These are phyloP conservation scores for Eupithecia pulchellata DNA, from an alignment of 2,888 invertebrate species.

Conservation along the genomic window DNA sequence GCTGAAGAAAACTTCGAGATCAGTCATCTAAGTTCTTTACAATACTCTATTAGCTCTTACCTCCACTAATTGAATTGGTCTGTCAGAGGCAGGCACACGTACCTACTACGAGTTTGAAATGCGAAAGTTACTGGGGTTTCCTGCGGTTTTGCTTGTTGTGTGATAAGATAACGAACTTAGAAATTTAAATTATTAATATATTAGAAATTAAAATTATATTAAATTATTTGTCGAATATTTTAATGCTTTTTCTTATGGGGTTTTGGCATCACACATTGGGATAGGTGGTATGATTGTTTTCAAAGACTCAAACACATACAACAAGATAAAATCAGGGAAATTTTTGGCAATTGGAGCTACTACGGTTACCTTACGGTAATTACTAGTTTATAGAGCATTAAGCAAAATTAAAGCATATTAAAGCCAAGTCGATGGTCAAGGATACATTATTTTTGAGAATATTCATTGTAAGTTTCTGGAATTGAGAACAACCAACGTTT, in stretches of 20 bases:
- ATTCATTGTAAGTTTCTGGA: too few relatives aligned
- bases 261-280: not conserved
- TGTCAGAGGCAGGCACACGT: conserved; percentile 50
- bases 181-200: too few relatives aligned
- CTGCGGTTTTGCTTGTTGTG: not conserved
- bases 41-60: conserved; percentile 36
- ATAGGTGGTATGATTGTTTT: not conserved
- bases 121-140: not conserved
- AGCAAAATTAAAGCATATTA: too few relatives aligned
- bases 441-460: too few relatives aligned
- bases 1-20: conserved; percentile 30
- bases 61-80: conserved; percentile 53
- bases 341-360: not conserved
- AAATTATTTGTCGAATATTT: too few relatives aligned
- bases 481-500: too few relatives aligned
- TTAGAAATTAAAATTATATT: too few relatives aligned
- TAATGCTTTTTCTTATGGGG: too few relatives aligned
- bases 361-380: too few relatives aligned
- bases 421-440: too few relatives aligned
- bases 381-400: too few relatives aligned
- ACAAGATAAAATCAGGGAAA: not conserved
- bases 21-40: conserved; percentile 41
- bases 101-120: conserved; percentile 25
- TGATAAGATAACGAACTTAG: not conserved
- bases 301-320: not conserved